Evolutionary conservation across 53 echinoderm and acorn worm genomes (phyloP).

Genomic region (Crossaster papposus): DNA sequence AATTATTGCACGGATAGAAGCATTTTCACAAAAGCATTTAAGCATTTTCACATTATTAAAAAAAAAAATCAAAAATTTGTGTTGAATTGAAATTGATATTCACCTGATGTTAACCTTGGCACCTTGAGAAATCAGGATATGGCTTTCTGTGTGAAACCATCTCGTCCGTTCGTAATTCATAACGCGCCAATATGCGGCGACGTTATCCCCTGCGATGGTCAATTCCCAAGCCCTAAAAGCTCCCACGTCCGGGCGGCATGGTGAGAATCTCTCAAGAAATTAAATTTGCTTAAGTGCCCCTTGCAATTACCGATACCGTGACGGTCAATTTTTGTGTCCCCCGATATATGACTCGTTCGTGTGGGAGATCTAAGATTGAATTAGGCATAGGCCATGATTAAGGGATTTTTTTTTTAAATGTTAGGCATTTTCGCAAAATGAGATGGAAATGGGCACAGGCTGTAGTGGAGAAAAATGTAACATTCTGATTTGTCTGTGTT

Average conservation of each 20-base stretch:
- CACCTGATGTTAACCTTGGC: background rate
- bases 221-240: constrained; percentile 10
- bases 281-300: constrained; percentile 57
- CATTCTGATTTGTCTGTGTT: background rate
- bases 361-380: too few species aligned
- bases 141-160: background rate
- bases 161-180: background rate
- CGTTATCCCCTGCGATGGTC: background rate
- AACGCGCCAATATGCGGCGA: background rate
- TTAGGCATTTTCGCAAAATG: too few species aligned
- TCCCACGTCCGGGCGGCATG: background rate
- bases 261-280: constrained; percentile 34
- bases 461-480: background rate
- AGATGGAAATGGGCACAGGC: background rate
- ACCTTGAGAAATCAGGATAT: background rate
- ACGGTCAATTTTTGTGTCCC: constrained; percentile 44
- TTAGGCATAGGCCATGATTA: too few species aligned
- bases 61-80: background rate
- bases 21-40: too few species aligned
- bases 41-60: too few species aligned
- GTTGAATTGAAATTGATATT: background rate
- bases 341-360: background rate
- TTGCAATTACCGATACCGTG: background rate
- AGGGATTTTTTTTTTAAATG: too few species aligned
- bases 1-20: too few species aligned